Percentiles rank a stretch among this genome's conserved stretches.
phyloP scores from a whole-genome alignment of 2,797 vertebrate species.

The Tarsius wallacei region DNA sequence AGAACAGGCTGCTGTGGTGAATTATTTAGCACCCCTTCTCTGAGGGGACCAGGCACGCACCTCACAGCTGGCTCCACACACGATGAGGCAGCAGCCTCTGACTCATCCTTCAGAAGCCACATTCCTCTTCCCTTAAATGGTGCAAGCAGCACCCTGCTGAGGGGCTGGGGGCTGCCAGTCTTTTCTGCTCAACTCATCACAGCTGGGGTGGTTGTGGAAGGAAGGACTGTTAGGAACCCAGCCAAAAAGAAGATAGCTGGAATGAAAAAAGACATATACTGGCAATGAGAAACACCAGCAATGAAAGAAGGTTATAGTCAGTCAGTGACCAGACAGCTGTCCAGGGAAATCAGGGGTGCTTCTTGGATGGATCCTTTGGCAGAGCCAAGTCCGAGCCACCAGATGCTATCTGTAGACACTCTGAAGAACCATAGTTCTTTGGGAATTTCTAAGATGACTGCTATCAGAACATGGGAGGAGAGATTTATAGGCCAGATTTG shows the following conservation, averaged over 20 bases:
- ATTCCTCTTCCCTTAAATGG: conserved; percentile 73
- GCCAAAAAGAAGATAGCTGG: neutral
- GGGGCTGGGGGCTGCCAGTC: neutral
- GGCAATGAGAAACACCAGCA: neutral
- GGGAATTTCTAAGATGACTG: neutral
- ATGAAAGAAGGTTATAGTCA: neutral
- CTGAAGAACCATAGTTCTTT: neutral
- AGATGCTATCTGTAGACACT: neutral
- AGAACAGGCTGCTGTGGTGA: conserved; percentile 83
- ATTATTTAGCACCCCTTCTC: conserved; percentile 87
- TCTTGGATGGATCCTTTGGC: neutral
- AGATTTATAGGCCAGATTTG: neutral
- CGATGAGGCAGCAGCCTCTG: conserved; percentile 8
- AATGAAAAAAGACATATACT: neutral
- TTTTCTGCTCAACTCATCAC: conserved; percentile 1
- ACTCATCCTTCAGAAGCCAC: conserved; percentile 56
- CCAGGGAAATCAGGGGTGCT: neutral
- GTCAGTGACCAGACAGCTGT: neutral
- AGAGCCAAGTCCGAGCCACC: neutral
- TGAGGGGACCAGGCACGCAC: conserved; percentile 16
- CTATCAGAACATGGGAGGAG: neutral
- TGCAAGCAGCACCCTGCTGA: neutral
- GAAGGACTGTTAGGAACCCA: neutral
- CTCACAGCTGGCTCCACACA: neutral
- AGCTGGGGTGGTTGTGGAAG: conserved; percentile 21